These are phyloP conservation scores for Drosophila malerkotliana DNA, from an alignment of 1,140 invertebrate genomes.

Conservation along the genomic window DNA sequence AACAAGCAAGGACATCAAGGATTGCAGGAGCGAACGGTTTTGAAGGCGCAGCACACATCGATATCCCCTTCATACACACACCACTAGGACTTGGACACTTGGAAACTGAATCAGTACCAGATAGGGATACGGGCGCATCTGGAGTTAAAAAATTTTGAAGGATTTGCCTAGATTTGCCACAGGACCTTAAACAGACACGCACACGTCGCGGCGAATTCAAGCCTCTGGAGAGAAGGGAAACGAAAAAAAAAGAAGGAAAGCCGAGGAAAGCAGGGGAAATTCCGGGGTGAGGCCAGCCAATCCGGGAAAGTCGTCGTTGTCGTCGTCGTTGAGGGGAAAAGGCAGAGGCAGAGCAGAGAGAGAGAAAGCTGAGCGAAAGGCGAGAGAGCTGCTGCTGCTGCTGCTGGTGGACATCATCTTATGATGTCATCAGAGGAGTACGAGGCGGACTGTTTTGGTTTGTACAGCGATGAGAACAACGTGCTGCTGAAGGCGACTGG, in stretches of 20 bases:
- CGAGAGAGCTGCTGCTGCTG: conserved; percentile 45
- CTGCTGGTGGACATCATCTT: conserved; percentile 86
- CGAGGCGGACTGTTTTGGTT: conserved; percentile 92
- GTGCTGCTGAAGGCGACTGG: conserved; percentile 90
- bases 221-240: background rate
- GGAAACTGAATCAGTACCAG: background rate
- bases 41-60: conserved; percentile 44
- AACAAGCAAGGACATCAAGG: conserved; percentile 20
- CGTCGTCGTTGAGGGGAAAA: conserved; percentile 1
- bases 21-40: conserved; percentile 48
- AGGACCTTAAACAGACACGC: conserved; percentile 60
- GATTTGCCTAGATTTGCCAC: conserved; percentile 28
- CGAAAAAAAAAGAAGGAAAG: background rate
- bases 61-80: conserved; percentile 14
- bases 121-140: background rate
- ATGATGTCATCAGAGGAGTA: conserved; percentile 98
- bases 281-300: conserved; percentile 21
- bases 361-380: conserved; percentile 22
- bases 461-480: conserved; percentile 91
- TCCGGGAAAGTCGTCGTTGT: conserved; percentile 11
- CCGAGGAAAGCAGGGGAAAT: conserved; percentile 23
- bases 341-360: conserved; percentile 31
- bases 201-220: conserved; percentile 60
- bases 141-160: conserved; percentile 1
- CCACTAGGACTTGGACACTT: conserved; percentile 21